Conservation (phyloP, 2,113 vertebrate genomes). For the Takifugu flavidus region DNA sequence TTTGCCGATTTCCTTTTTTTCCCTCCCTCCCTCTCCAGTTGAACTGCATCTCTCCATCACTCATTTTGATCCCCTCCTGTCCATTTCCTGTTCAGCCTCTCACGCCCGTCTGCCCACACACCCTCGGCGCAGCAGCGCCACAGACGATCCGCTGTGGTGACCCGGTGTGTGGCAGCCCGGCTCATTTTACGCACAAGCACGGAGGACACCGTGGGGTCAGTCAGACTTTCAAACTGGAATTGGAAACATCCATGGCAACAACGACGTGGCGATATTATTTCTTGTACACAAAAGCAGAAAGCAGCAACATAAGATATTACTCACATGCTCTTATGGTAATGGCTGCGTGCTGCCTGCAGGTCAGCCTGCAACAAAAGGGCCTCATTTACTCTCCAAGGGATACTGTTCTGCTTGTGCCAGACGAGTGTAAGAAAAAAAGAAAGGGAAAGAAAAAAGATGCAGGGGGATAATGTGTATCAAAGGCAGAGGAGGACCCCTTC, state of each 20-base stretch:
- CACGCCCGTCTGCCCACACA: conserved; percentile 57
- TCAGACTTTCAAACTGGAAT: conserved; percentile 12
- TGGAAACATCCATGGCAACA: conserved; percentile 29
- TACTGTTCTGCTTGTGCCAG: conserved; percentile 62
- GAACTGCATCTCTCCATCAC: conserved; percentile 56
- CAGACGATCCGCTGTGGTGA: conserved; percentile 49
- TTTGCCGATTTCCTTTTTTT: conserved; percentile 65
- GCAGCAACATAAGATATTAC: conserved; percentile 60
- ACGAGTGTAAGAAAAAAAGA: conserved; percentile 49
- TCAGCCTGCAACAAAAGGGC: conserved; percentile 68
- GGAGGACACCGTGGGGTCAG: conserved; percentile 36
- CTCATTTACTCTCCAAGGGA: conserved; percentile 71
- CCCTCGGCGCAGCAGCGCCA: conserved; percentile 24
- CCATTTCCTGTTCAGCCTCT: conserved; percentile 67
- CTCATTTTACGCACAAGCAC: conserved; percentile 46
- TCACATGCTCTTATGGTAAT: conserved; percentile 67
- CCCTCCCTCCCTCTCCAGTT: conserved; percentile 22
- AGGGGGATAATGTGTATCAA: conserved; percentile 69
- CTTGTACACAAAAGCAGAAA: conserved; percentile 51
- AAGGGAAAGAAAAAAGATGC: conserved; percentile 43
- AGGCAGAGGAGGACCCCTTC: conserved; percentile 67
- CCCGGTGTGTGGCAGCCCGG: conserved; percentile 44
- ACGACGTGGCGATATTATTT: conserved; percentile 54
- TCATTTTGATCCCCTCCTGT: conserved; percentile 72
- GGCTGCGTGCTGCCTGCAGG: conserved; percentile 63